These are phyloP conservation scores for Ectropis crepuscularia DNA, from an alignment of 2,888 invertebrate species.

Conservation along the genomic window DNA sequence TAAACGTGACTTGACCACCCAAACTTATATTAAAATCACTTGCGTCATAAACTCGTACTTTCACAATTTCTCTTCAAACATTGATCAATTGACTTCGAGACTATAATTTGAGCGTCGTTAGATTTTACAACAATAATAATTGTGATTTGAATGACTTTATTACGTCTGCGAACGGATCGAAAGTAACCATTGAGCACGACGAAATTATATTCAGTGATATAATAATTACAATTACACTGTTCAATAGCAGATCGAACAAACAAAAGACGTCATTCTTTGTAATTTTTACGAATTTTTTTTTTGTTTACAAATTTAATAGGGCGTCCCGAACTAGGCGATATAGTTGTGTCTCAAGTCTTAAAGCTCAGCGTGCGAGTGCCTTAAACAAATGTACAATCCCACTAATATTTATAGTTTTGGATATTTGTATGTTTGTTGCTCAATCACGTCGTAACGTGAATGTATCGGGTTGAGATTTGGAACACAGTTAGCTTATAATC, in stretches of 20 bases:
- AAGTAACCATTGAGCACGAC: slow-evolving; percentile 28
- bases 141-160: slow-evolving; percentile 26
- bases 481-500: too few relatives aligned
- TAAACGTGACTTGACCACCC: slow-evolving; percentile 30
- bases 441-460: too few relatives aligned
- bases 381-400: too few relatives aligned
- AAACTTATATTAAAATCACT: slow-evolving; percentile 32
- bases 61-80: slow-evolving; percentile 42
- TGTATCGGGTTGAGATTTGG: too few relatives aligned
- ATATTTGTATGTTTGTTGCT: too few relatives aligned
- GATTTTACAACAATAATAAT: slow-evolving; percentile 28
- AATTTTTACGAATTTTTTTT: too few relatives aligned
- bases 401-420: too few relatives aligned
- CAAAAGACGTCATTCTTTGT: too few relatives aligned
- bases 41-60: slow-evolving; percentile 34
- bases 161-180: slow-evolving; percentile 26
- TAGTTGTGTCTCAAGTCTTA: too few relatives aligned
- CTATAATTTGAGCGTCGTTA: slow-evolving; percentile 28
- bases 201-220: slow-evolving; percentile 12
- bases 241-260: background rate
- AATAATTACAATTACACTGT: background rate
- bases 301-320: too few relatives aligned
- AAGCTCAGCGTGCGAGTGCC: too few relatives aligned
- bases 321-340: too few relatives aligned
- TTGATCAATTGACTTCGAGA: slow-evolving; percentile 24